Evolutionary conservation across 2,113 vertebrate species (phyloP), one percentile per base, ranked within the genome.

Genomic region (Poecile atricapillus): DNA sequence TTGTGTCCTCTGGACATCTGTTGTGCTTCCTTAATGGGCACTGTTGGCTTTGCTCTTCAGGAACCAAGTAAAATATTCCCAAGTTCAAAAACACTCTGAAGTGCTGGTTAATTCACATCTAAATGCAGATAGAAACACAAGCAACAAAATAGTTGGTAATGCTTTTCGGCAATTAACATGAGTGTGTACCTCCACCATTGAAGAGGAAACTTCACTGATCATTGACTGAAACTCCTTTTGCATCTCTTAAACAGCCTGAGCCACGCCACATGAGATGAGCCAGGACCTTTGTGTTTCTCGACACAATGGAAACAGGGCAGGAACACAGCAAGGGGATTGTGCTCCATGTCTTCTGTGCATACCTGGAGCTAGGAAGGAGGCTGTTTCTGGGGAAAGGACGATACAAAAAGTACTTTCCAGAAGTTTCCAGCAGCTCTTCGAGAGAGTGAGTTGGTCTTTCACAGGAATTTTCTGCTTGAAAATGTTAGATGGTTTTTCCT

Each of bases 1-100:
- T 6, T 83, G 74, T 90, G 87, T 94, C 87, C 90, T 90, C 91
- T 92, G 96, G 95, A 96, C 95, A 97, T 96, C 92, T 96, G 94
- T 53, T 89, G 84, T 85, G 56, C 74, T 94, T 94, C 80, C 93
- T 96, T 89, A 94, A 85, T 95, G 62, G 88, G 75, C 10, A 62
- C 52, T 58, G 53, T 85, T 97, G 94, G 90, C 94, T 96, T 85
- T 60, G 52, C 93, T 94, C n/a, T 84, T 94, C 81, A 94, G 95
- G 92, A 94, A 86, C 47, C 3, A 49, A 93, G 55, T 31, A 39
- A 95, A 95, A 95, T 93, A 89, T 21, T 90, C 86, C 89, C 16
- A 37, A 93, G 39, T 71, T 81, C 80, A 89, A 52, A 95, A 90
- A 59, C 62, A 73, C 68, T 84, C 65, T 28, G 35, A 87, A 95